Conservation (phyloP, 2,113 vertebrate genomes). For the Lepus americanus region DNA sequence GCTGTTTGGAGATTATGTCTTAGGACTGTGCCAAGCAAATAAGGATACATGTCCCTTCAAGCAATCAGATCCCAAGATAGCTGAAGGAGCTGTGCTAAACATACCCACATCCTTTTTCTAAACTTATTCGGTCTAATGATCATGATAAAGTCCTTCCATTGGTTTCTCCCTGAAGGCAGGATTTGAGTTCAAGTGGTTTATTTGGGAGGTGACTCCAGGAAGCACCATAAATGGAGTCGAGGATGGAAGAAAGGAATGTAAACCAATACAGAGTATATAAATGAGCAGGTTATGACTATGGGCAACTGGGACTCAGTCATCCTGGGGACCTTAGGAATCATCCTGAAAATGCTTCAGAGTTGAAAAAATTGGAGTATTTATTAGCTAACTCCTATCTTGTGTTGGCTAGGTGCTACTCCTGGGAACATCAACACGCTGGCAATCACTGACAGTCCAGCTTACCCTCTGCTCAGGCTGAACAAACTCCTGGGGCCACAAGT, state of each 20-base stretch:
- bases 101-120: neutral
- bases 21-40: neutral
- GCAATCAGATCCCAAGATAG: neutral
- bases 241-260: neutral
- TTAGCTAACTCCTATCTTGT: neutral
- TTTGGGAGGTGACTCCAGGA: neutral
- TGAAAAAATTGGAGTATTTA: neutral
- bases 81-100: neutral
- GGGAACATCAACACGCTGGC: neutral
- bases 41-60: neutral
- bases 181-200: constrained; percentile 29
- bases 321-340: neutral
- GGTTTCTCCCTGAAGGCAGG: neutral
- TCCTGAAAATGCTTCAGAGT: neutral
- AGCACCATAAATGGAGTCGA: neutral
- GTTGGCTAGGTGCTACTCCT: neutral
- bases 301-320: neutral
- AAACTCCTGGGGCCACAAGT: neutral
- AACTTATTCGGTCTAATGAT: neutral
- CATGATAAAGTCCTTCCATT: neutral
- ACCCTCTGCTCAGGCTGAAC: neutral
- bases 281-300: neutral
- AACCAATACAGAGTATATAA: neutral
- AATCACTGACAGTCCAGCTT: neutral
- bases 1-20: neutral